Conservation (phyloP, 2,113 vertebrate genomes). For the Salvator merianae region DNA sequence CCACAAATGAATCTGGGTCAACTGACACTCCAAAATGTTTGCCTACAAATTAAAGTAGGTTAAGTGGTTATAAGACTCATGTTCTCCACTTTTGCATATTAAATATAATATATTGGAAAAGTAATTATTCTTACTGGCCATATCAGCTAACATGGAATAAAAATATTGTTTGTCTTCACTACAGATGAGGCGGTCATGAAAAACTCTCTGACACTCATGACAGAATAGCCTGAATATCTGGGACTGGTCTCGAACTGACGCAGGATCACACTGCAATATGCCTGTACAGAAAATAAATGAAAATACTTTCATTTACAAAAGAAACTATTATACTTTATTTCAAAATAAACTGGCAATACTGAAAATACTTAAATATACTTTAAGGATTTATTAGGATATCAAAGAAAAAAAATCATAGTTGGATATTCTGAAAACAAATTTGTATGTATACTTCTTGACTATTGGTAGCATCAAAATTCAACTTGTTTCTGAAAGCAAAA, state of each 20-base stretch:
- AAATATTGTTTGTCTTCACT: conserved; percentile 85
- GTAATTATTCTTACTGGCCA: conserved; percentile 78
- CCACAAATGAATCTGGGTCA: conserved; percentile 78
- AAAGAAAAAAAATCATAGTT: neutral
- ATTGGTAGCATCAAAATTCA: neutral
- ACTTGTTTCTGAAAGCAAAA: neutral
- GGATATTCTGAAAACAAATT: neutral
- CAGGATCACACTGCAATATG: conserved; percentile 81
- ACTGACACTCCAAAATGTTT: conserved; percentile 82
- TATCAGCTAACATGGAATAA: conserved; percentile 82
- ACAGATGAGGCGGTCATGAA: conserved; percentile 85
- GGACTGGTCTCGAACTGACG: conserved; percentile 76
- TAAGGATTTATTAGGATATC: neutral
- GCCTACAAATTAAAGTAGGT: conserved; percentile 66
- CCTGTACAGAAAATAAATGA: conserved; percentile 56
- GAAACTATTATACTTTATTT: neutral
- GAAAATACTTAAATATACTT: neutral
- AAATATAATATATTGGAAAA: neutral
- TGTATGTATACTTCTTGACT: neutral
- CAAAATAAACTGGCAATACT: neutral
- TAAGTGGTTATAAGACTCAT: neutral
- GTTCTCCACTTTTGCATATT: neutral
- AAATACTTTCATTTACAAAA: neutral
- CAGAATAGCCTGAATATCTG: conserved; percentile 87
- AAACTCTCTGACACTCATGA: conserved; percentile 86